Conservation (phyloP, 2,113 vertebrate genomes). For the Amphilophus citrinellus region DNA sequence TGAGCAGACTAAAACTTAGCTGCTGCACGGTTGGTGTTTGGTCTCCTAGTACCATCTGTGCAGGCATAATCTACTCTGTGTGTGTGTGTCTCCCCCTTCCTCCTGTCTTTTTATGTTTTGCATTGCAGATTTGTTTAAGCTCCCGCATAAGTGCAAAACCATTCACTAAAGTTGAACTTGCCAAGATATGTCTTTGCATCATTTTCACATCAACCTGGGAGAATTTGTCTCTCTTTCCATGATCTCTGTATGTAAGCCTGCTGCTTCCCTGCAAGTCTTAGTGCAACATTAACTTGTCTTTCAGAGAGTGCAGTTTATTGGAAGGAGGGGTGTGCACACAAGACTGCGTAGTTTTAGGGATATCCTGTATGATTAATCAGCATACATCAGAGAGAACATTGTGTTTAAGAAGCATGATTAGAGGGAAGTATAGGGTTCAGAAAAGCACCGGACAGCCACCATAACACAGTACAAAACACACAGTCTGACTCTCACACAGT, state of each 20-base stretch:
- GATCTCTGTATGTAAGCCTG: not conserved
- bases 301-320: not conserved
- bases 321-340: not conserved
- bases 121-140: not conserved
- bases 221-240: not conserved
- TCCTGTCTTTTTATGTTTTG: not conserved
- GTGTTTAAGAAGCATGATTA: not conserved
- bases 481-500: constrained; percentile 23
- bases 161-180: not conserved
- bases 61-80: no score
- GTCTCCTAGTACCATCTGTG: no score
- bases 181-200: not conserved
- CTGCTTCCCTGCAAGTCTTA: not conserved
- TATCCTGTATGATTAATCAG: not conserved
- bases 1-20: no score
- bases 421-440: not conserved
- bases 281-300: not conserved
- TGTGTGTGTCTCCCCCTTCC: not conserved
- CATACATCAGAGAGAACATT: constrained; percentile 12
- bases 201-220: not conserved
- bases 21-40: no score
- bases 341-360: not conserved
- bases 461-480: not conserved
- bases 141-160: not conserved
- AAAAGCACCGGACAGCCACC: not conserved